phyloP scores from a whole-genome alignment of 2,888 invertebrate species.

The Emmelina monodactyla region DNA sequence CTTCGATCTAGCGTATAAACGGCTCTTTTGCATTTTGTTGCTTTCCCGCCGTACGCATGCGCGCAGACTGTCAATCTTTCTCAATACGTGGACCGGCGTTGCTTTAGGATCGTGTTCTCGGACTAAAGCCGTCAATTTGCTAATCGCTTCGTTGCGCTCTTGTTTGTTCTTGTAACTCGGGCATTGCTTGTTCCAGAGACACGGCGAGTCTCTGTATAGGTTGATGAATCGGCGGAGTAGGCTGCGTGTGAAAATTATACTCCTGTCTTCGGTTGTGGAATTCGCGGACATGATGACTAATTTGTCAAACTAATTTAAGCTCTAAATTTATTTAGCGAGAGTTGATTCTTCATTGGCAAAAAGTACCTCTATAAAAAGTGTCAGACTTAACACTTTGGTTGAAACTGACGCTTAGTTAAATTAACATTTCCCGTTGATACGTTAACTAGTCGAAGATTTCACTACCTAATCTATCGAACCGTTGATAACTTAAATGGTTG shows the following conservation, averaged over 20 bases:
- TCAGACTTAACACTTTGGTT: too few relatives aligned
- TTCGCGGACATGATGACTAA: too few relatives aligned
- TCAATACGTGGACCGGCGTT: slow-evolving; percentile 43
- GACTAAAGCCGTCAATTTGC: slow-evolving; percentile 37
- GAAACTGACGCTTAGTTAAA: too few relatives aligned
- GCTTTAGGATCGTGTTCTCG: slow-evolving; percentile 41
- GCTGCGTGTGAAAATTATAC: slow-evolving; percentile 40
- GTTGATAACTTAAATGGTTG: too few relatives aligned
- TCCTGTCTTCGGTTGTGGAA: too few relatives aligned
- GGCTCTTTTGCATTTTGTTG: slow-evolving; percentile 35
- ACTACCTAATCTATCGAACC: too few relatives aligned
- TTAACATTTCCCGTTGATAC: too few relatives aligned
- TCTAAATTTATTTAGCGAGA: too few relatives aligned
- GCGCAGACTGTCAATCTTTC: slow-evolving; percentile 51
- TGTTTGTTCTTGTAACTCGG: slow-evolving; percentile 35
- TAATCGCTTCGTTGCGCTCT: slow-evolving; percentile 37
- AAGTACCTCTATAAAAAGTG: too few relatives aligned
- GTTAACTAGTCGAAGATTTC: too few relatives aligned
- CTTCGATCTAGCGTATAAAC: slow-evolving; percentile 22
- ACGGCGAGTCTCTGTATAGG: slow-evolving; percentile 35
- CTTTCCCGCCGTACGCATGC: slow-evolving; percentile 47
- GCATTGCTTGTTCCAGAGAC: slow-evolving; percentile 39
- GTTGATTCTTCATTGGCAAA: too few relatives aligned
- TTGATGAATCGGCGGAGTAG: slow-evolving; percentile 36
- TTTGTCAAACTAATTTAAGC: too few relatives aligned